Conservation (phyloP, 2,888 invertebrate species). For the Trachelus troglodyta region DNA sequence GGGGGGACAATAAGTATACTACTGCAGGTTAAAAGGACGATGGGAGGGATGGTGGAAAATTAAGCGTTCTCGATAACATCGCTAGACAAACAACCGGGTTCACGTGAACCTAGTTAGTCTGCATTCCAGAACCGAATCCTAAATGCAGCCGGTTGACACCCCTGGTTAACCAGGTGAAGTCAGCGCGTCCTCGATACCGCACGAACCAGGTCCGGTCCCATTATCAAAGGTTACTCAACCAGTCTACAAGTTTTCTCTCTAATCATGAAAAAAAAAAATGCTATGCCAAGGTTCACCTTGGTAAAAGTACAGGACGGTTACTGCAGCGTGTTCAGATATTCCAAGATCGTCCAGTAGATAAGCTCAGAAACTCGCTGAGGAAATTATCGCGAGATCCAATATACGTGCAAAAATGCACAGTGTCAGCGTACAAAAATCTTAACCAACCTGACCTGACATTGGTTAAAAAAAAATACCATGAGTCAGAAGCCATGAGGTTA, state of each 20-base stretch:
- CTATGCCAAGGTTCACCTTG: neutral
- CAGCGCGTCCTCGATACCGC: conserved; percentile 10
- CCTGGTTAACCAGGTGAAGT: conserved; percentile 3
- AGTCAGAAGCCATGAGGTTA: neutral
- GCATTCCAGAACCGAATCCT: conserved; percentile 22
- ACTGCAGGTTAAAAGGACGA: neutral
- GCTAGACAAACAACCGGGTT: neutral
- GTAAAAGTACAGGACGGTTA: neutral
- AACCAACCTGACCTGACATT: neutral
- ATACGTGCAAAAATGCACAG: conserved; percentile 47
- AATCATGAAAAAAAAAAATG: conserved; percentile 4
- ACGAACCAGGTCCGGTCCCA: conserved; percentile 14
- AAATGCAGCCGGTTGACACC: conserved; percentile 9
- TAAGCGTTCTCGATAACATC: neutral
- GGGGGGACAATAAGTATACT: neutral
- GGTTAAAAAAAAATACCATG: neutral
- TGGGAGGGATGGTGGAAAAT: neutral
- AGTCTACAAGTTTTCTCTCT: neutral
- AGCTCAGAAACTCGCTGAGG: neutral
- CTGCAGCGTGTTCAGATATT: neutral
- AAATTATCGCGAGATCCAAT: neutral
- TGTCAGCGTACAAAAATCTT: conserved; percentile 30
- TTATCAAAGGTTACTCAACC: conserved; percentile 14
- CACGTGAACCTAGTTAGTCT: conserved; percentile 8
- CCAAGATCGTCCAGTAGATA: neutral